Evolutionary conservation across 2,888 invertebrate species (phyloP), one percentile per base, ranked within the genome.

Genomic region (Balanococcus diminutus): DNA sequence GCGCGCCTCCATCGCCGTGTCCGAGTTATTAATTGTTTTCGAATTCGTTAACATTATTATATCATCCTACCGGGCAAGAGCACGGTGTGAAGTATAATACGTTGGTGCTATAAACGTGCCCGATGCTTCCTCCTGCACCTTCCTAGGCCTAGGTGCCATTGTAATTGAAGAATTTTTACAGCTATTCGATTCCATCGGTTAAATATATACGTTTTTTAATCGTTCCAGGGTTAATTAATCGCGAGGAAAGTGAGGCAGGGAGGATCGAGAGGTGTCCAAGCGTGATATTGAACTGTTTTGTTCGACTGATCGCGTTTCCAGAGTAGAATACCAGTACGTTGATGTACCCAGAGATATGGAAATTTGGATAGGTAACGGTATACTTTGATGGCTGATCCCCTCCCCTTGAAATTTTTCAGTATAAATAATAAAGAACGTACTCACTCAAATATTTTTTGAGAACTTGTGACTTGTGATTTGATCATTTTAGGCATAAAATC

Each of bases 21-120:
- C 56, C 2, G 5, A 9, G 75, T 79, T 36, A 79, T 79, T 79
- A 79, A 79, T 79, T 79, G 75, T 79, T 79, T 79, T 36, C 31
- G 75, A 36, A 79, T 36, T 79, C 75, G 75, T 79, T 79, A 79
- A n/a, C 28, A 36, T 79, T 79, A 32, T 32, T 36, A 19, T 36
- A 3, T 31, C 36, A 16, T 39, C 39, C 79, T 39, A 79, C 81
- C 46, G 22, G 39, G 1, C 8, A 11, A 16, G 11, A 14, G 19
- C 22, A 19, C n/a, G 81, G 28, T 22, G 39, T 39, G 81, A 6
- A 1, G 36, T 39, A 39, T 32, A 79, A 28, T 36, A 39, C 39
- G 22, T 8, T 16, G 46, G n/a, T 6, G 46, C 46, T 16, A 46
- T 46, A 46, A 46, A 46, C 46, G n/a, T 5, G 2, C n/a, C 46